These are phyloP conservation scores for Delphinus delphis DNA, from an alignment of 2,113 vertebrate genomes.

Conservation along the genomic window DNA sequence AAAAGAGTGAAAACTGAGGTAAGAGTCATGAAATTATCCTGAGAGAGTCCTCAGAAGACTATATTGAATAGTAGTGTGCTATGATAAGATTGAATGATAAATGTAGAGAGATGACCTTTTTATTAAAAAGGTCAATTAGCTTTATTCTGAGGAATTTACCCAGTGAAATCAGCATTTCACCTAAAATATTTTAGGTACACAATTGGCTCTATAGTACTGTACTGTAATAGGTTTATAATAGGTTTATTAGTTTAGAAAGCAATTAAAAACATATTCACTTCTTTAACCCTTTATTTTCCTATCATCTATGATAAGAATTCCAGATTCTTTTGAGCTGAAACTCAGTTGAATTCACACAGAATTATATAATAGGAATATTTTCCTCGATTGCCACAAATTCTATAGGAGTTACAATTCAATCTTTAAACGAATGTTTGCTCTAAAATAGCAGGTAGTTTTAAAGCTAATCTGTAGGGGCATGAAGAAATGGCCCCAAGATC, in stretches of 20 bases:
- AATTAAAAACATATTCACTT: neutral
- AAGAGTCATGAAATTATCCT: neutral
- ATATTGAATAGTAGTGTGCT: neutral
- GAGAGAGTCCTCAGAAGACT: neutral
- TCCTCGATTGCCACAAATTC: conserved; percentile 1
- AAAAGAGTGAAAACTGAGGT: neutral
- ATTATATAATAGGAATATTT: conserved; percentile 2
- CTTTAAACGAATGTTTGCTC: neutral
- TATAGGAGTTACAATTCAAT: neutral
- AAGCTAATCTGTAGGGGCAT: neutral
- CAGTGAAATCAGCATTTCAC: neutral
- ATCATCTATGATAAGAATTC: neutral
- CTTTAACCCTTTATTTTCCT: conserved; percentile 9
- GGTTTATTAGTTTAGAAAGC: neutral
- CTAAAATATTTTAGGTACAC: too few relatives aligned
- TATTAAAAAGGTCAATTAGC: neutral
- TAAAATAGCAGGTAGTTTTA: neutral
- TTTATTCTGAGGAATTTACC: conserved; percentile 15
- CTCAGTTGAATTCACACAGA: neutral
- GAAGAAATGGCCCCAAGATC: neutral
- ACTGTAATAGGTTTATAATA: too few relatives aligned
- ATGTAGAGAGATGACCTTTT: neutral
- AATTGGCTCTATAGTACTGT: too few relatives aligned
- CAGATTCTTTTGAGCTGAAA: neutral
- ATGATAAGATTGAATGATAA: neutral